phyloP scores from a whole-genome alignment of 2,888 invertebrate species.

The Lycaena phlaeas region DNA sequence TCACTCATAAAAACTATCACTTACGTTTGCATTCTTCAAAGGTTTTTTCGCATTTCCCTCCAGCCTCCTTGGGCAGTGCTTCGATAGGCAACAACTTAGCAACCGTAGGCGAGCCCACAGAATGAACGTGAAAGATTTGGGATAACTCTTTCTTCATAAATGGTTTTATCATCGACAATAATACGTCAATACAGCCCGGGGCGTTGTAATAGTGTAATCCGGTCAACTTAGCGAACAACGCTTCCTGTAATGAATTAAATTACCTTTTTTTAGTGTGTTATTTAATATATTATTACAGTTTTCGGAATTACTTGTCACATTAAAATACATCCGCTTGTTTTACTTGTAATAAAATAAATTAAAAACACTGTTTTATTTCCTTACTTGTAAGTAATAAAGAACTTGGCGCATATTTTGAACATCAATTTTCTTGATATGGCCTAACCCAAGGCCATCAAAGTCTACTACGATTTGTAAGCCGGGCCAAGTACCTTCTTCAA shows the following conservation, averaged over 20 bases:
- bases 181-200: slow-evolving; percentile 78
- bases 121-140: slow-evolving; percentile 68
- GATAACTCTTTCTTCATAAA: slow-evolving; percentile 80
- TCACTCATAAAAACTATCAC: no score
- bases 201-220: slow-evolving; percentile 81
- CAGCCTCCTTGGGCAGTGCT: slow-evolving; percentile 76
- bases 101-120: slow-evolving; percentile 49
- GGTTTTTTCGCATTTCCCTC: slow-evolving; percentile 70
- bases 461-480: slow-evolving; percentile 78
- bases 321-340: no score
- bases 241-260: slow-evolving; percentile 73
- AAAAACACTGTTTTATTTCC: no score
- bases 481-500: slow-evolving; percentile 73
- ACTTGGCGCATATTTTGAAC: slow-evolving; percentile 77
- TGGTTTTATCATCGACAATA: slow-evolving; percentile 78
- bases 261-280: no score
- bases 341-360: no score
- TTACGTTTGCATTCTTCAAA: slow-evolving; percentile 12
- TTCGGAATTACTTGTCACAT: no score
- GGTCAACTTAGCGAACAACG: slow-evolving; percentile 77
- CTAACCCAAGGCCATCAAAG: slow-evolving; percentile 72
- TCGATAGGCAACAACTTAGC: slow-evolving; percentile 66
- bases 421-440: slow-evolving; percentile 77
- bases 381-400: slow-evolving; percentile 78
- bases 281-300: no score